Percentiles rank a stretch among this genome's conserved stretches.
Conservation (phyloP, 2,888 invertebrate species). For the Nasonovia ribisnigri region DNA sequence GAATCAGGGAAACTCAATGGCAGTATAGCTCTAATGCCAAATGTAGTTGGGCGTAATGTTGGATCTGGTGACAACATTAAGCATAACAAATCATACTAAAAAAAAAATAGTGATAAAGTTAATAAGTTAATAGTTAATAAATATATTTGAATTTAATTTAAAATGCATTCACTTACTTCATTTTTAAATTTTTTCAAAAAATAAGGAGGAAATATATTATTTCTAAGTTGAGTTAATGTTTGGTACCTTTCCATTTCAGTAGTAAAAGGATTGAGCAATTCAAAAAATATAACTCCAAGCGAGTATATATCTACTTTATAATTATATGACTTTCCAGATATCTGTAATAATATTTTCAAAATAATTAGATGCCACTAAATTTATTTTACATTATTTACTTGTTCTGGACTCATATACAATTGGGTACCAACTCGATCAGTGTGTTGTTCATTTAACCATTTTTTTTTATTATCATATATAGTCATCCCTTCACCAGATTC, state of each 20-base stretch:
- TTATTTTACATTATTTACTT: constrained; percentile 71
- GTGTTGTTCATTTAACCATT: constrained; percentile 70
- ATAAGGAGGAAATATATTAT: constrained; percentile 78
- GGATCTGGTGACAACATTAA: constrained; percentile 85
- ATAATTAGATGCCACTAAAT: constrained; percentile 26
- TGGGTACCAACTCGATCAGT: constrained; percentile 85
- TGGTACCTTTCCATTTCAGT: constrained; percentile 91
- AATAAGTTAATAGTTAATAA: constrained; percentile 65
- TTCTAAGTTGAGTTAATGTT: constrained; percentile 77
- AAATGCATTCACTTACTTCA: constrained; percentile 75
- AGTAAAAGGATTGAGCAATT: constrained; percentile 88
- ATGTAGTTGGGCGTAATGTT: constrained; percentile 80
- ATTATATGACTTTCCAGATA: constrained; percentile 80
- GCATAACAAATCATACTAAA: constrained; percentile 79
- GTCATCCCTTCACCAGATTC: constrained; percentile 71
- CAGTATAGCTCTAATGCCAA: constrained; percentile 77
- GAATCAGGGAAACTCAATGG: constrained; percentile 70
- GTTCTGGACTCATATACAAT: constrained; percentile 98
- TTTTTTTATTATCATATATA: constrained; percentile 56
- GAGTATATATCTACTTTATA: constrained; percentile 97
- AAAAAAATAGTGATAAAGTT: constrained; percentile 66
- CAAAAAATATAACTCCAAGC: constrained; percentile 92
- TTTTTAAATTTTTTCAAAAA: constrained; percentile 78
- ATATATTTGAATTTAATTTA: constrained; percentile 23
- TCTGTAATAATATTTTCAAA: constrained; percentile 68